phyloP scores from a whole-genome alignment of 2,797 vertebrate species.

The Simalia tracyae region DNA sequence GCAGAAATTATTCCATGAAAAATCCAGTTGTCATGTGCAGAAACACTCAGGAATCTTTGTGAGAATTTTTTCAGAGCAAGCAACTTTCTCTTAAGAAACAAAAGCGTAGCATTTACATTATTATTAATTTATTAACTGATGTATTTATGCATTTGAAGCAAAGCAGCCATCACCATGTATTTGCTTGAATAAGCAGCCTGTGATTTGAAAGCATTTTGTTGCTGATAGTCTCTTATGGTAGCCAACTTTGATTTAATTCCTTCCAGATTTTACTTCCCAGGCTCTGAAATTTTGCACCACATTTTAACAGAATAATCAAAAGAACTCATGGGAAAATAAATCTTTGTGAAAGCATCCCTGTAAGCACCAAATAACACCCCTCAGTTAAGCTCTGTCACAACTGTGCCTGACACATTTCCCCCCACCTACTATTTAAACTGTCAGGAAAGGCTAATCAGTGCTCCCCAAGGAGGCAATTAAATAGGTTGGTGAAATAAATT shows the following conservation, averaged over 20 bases:
- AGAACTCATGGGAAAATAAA: background rate
- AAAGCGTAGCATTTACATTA: background rate
- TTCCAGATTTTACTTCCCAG: background rate
- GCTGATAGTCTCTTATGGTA: background rate
- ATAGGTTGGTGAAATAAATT: constrained; percentile 40
- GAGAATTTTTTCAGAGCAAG: background rate
- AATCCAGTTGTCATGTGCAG: background rate
- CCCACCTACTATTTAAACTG: background rate
- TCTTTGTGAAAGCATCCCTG: background rate
- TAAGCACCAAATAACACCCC: background rate
- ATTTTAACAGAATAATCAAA: background rate
- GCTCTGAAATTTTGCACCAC: background rate
- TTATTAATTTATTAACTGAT: background rate
- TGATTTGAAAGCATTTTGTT: background rate
- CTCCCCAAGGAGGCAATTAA: constrained; percentile 29
- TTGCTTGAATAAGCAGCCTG: background rate
- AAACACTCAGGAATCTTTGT: background rate
- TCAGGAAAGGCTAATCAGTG: constrained; percentile 35
- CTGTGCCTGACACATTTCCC: constrained; percentile 35
- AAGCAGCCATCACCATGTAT: background rate
- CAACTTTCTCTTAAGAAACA: background rate
- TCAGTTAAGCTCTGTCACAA: constrained; percentile 17
- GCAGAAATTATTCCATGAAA: background rate
- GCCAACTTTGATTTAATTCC: background rate
- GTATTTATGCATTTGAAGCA: background rate